phyloP scores from a whole-genome alignment of 92 coral and sea anemone genomes.

The Palythoa grandiflora region DNA sequence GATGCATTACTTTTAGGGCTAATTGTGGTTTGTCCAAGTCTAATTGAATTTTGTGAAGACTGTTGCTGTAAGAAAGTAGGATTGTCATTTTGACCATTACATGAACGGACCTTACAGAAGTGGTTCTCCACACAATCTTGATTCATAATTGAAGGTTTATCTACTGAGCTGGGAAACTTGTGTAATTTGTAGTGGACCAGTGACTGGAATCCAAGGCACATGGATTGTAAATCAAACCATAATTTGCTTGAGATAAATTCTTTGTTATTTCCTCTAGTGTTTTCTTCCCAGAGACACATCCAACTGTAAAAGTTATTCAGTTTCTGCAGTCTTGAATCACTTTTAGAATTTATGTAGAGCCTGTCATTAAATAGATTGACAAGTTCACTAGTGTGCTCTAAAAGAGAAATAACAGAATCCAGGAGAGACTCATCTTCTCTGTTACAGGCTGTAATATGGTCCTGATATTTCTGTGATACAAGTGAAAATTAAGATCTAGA shows the following conservation, averaged over 20 bases:
- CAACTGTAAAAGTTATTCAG: too few relatives aligned
- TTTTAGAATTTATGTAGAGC: neutral
- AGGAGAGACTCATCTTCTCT: neutral
- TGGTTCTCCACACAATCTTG: neutral
- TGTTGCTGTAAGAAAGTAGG: neutral
- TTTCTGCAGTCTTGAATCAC: too few relatives aligned
- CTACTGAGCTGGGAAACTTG: too few relatives aligned
- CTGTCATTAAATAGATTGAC: neutral
- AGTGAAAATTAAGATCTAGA: neutral
- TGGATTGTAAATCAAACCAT: conserved; percentile 65
- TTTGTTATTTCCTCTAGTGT: neutral
- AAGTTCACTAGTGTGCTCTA: conserved; percentile 8
- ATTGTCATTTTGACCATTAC: neutral
- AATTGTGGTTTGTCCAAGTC: neutral
- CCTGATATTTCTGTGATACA: neutral
- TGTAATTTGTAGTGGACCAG: conserved; percentile 25
- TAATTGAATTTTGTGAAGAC: neutral
- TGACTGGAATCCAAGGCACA: conserved; percentile 61
- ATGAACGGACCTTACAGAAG: neutral
- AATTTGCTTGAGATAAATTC: conserved; percentile 55
- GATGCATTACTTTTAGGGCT: neutral
- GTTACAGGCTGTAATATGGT: neutral
- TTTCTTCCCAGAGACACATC: too few relatives aligned
- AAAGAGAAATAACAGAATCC: conserved; percentile 16
- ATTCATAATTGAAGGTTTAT: too few relatives aligned